Base-by-base conservation (phyloP, 2,888 invertebrate genomes). In the Trilocha varians region DNA sequence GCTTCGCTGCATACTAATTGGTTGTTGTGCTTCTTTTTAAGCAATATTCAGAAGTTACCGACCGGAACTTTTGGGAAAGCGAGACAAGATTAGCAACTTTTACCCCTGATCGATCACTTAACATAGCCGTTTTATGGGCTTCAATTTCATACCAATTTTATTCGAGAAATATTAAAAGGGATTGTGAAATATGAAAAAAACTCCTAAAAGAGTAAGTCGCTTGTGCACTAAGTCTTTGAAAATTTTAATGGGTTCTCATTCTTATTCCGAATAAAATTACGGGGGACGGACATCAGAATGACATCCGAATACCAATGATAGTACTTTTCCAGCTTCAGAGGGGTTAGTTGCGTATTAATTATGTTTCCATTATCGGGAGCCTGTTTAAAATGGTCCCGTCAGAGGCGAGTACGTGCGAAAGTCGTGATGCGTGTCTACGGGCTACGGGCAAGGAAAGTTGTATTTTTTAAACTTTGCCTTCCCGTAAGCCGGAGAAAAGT, bases 391-490 rank as follows among this genome's bases (percentile, higher is more conserved):
- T 11, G 5, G 25, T 25, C 5, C 3, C 2, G 5, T 49, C 45
- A 40, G 41, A 35, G 44, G 34, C 25, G 36, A 40, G 41, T 43
- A 76, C 70, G 73, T 73, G 77, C 61, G 65, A 70, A 68, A 62
- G 65, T 62, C 60, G 64, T 62, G 62, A 64, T 66, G 62, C 65
- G 59, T 66, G 56, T 55, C 53, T 57, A 58, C 53, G 57, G 62
- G 56, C 59, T 54, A 48, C 50, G 59, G 65, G 62, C 64, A 65
- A 62, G 62, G 50, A 67, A 79, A 83, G 82, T 84, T 84, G 78
- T 83, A 77, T 84, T 84, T 85, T 85, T 84, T 83, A 83, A 85
- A 84, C 77, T 85, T 73, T 74, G 73, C 77, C 78, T 75, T 70
- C 71, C 65, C 74, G 70, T 76, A 74, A 76, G 76, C 70, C 62